Percentiles rank a stretch among this genome's conserved stretches.
Evolutionary conservation across 2,888 invertebrate species (phyloP).

Genomic region (Pediacus dermestoides): DNA sequence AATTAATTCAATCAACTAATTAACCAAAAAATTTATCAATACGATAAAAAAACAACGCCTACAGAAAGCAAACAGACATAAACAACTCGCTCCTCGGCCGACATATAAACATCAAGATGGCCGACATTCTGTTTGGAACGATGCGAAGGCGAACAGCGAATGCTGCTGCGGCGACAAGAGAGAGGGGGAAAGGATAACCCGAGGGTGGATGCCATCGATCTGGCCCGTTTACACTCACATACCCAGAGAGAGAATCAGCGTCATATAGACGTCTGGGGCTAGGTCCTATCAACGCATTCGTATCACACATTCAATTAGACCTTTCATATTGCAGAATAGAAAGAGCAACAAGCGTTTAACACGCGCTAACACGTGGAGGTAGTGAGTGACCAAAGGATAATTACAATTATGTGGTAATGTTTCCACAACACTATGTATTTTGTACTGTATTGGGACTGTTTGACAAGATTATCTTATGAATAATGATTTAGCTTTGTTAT

Average conservation of each 20-base stretch:
- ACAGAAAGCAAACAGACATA: conserved; percentile 3
- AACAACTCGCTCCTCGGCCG: conserved; percentile 12
- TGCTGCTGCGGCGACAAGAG: conserved; percentile 17
- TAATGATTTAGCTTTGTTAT: too few species aligned
- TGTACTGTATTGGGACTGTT: too few species aligned
- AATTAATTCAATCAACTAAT: conserved; percentile 14
- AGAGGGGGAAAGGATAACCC: conserved; percentile 26
- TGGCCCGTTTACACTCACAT: conserved; percentile 37
- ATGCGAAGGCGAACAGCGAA: conserved; percentile 15
- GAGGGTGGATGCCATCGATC: conserved; percentile 43
- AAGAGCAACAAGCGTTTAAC: conserved; percentile 17
- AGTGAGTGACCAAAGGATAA: too few species aligned
- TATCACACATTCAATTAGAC: conserved; percentile 39
- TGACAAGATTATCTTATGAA: too few species aligned
- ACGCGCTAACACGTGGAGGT: conserved; percentile 4
- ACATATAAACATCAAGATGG: conserved; percentile 40
- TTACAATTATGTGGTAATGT: too few species aligned
- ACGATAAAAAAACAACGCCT: neutral
- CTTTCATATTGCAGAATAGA: conserved; percentile 18
- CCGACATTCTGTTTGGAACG: conserved; percentile 32
- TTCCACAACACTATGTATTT: too few species aligned
- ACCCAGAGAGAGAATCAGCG: conserved; percentile 30
- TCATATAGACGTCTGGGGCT: conserved; percentile 47
- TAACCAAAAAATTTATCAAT: neutral
- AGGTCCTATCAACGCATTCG: conserved; percentile 35